Percentiles rank a stretch among this genome's conserved stretches.
phyloP scores from a whole-genome alignment of 2,888 invertebrate species.

The Scaptomyza parva region DNA sequence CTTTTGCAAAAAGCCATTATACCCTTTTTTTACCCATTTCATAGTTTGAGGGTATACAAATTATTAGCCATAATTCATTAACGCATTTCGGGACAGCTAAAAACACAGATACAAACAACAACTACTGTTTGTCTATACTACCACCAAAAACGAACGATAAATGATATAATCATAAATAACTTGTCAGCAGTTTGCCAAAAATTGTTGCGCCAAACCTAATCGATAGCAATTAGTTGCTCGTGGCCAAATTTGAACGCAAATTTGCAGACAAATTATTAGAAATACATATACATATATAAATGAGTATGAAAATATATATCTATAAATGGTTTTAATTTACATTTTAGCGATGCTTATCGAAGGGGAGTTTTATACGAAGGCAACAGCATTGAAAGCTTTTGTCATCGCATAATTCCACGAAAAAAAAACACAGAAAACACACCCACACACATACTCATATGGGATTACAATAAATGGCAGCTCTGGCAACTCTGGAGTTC shows the following conservation, averaged over 20 bases:
- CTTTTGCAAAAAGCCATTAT: no score
- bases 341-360: constrained; percentile 55
- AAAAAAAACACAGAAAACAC: constrained; percentile 16
- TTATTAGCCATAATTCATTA: constrained; percentile 64
- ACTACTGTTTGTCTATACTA: background rate
- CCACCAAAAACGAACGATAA: no score
- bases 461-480: constrained; percentile 57
- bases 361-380: background rate
- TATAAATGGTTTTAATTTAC: constrained; percentile 10
- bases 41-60: no score
- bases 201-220: constrained; percentile 49
- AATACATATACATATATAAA: no score
- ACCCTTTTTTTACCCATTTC: no score
- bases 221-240: constrained; percentile 76
- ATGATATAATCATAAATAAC: constrained; percentile 69
- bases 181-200: constrained; percentile 82
- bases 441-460: constrained; percentile 15
- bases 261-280: constrained; percentile 53
- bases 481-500: constrained; percentile 69
- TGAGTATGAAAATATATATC: background rate
- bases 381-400: constrained; percentile 72
- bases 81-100: constrained; percentile 40
- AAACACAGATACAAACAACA: constrained; percentile 6
- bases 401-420: constrained; percentile 71
- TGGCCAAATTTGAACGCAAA: constrained; percentile 54